phyloP scores from a whole-genome alignment of 1,140 invertebrate species.

The Cardiocondyla obscurior region DNA sequence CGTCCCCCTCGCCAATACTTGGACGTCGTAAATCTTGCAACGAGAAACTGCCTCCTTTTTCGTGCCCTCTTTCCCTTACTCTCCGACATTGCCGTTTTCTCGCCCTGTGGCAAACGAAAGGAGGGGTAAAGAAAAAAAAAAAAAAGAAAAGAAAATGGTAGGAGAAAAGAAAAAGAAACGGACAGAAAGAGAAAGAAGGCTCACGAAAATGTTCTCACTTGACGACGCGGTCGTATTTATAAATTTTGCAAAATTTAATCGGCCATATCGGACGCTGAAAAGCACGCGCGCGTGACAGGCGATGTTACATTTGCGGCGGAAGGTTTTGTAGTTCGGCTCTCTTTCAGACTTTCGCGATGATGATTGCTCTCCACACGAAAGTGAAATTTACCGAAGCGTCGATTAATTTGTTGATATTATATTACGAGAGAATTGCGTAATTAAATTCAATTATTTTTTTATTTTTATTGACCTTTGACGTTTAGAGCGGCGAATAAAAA shows the following conservation, averaged over 20 bases:
- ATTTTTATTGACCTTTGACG: not conserved
- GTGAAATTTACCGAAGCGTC: not conserved
- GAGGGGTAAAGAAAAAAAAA: too few species aligned
- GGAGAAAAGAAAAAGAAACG: not conserved
- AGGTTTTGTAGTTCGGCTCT: not conserved
- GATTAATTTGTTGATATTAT: not conserved
- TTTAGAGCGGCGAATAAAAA: not conserved
- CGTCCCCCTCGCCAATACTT: constrained; percentile 31
- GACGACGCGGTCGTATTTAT: constrained; percentile 39
- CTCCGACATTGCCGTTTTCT: constrained; percentile 29
- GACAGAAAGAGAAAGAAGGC: constrained; percentile 1
- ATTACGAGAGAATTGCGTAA: not conserved
- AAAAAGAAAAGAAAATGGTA: not conserved
- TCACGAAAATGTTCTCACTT: constrained; percentile 36
- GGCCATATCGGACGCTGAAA: not conserved
- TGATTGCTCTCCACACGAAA: not conserved
- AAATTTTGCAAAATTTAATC: constrained; percentile 51
- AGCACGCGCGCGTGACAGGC: not conserved
- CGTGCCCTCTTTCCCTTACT: constrained; percentile 4
- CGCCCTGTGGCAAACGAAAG: constrained; percentile 22
- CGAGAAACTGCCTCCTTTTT: constrained; percentile 57
- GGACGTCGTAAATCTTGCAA: constrained; percentile 71
- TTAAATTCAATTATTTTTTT: not conserved
- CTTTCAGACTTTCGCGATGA: not conserved
- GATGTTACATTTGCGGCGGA: constrained; percentile 12